A percentile compares a stretch with the other conserved stretches of the same genome.
Conservation (phyloP, 2,797 vertebrate species). For the Pseudopleuronectes americanus region DNA sequence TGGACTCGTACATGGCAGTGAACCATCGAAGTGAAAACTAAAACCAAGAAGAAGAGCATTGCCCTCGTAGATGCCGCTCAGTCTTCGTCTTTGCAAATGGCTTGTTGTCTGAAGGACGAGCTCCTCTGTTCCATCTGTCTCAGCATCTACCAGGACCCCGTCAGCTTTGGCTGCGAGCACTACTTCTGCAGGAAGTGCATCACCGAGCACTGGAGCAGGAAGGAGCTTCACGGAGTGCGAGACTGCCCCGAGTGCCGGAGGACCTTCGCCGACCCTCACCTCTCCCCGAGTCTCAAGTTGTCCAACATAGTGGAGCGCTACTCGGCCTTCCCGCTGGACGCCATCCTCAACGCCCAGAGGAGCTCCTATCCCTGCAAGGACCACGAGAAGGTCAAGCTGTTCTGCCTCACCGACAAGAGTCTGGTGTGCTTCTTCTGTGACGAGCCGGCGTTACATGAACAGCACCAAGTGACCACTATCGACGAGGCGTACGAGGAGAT, state of each 20-base stretch:
- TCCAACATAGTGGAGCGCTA: constrained; percentile 99
- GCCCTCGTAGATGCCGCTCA: constrained; percentile 71
- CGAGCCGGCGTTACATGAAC: constrained; percentile 93
- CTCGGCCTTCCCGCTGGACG: constrained; percentile 95
- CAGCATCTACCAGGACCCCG: constrained; percentile 98
- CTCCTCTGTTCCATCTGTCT: constrained; percentile 98
- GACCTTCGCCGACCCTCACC: constrained; percentile 91
- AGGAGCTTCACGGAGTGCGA: constrained; percentile 89
- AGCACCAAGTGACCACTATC: constrained; percentile 96
- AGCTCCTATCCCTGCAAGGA: constrained; percentile 94
- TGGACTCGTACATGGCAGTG: constrained; percentile 46
- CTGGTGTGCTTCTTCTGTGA: constrained; percentile 99
- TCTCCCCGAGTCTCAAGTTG: constrained; percentile 96
- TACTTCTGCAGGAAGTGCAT: constrained; percentile 99
- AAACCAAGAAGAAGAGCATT: constrained; percentile 42
- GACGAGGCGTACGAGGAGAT: constrained; percentile 97
- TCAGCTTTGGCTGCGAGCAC: constrained; percentile 98
- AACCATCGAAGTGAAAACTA: constrained; percentile 42
- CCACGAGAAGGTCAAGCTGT: constrained; percentile 98
- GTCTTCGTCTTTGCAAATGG: constrained; percentile 83
- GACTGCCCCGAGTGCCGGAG: constrained; percentile 98
- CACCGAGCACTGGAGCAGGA: constrained; percentile 96
- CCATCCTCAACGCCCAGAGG: constrained; percentile 93
- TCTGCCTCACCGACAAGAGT: constrained; percentile 95
- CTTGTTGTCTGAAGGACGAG: constrained; percentile 98